These are phyloP conservation scores for Thaumatotibia leucotreta DNA, from an alignment of 1,140 invertebrate species.

Conservation along the genomic window DNA sequence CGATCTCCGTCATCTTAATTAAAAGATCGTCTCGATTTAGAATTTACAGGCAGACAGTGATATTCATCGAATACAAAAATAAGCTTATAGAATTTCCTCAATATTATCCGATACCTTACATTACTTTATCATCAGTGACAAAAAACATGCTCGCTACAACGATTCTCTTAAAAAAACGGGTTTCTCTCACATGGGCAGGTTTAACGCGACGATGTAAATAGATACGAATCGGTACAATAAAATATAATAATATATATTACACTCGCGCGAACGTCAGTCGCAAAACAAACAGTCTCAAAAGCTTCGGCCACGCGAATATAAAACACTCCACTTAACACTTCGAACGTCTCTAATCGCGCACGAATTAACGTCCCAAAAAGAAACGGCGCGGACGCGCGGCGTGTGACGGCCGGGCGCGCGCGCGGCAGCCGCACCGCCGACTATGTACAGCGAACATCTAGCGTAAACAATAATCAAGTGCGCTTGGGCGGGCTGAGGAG, in stretches of 20 bases:
- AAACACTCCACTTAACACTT: conserved; percentile 62
- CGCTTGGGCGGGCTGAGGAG: conserved; percentile 69
- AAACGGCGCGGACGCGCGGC: conserved; percentile 35
- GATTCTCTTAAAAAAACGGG: conserved; percentile 48
- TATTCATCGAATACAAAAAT: conserved; percentile 74
- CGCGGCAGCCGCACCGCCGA: conserved; percentile 41
- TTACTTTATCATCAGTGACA: conserved; percentile 62
- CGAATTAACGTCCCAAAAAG: conserved; percentile 44
- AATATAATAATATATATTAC: conserved; percentile 35
- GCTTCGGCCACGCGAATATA: conserved; percentile 65
- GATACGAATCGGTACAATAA: conserved; percentile 35
- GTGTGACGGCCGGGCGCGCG: conserved; percentile 36
- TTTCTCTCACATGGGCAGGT: conserved; percentile 41
- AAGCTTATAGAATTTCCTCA: conserved; percentile 71
- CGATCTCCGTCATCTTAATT: conserved; percentile 32
- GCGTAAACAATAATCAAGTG: conserved; percentile 71
- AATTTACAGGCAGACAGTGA: conserved; percentile 65
- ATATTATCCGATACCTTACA: conserved; percentile 67
- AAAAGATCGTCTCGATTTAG: conserved; percentile 48
- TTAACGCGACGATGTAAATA: conserved; percentile 47
- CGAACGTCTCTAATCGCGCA: conserved; percentile 53
- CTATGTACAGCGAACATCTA: conserved; percentile 55
- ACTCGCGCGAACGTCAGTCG: conserved; percentile 57
- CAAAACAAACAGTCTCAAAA: conserved; percentile 67
- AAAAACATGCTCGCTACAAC: conserved; percentile 64